phyloP scores from a whole-genome alignment of 2,113 vertebrate species.

The Empidonax alnorum region DNA sequence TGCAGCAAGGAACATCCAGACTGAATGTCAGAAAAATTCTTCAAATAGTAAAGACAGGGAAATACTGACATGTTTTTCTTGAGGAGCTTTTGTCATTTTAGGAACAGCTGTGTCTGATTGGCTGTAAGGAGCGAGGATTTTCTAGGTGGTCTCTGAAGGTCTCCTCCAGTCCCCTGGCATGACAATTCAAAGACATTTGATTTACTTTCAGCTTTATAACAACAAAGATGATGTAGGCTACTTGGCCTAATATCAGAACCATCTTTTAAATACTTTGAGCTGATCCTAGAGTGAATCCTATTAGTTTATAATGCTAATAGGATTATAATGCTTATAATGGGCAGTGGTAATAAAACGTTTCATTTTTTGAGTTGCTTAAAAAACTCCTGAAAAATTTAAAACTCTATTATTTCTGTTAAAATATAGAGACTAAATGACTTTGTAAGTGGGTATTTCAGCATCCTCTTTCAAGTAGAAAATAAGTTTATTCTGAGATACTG shows the following conservation, averaged over 20 bases:
- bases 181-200: not conserved
- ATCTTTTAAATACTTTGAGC: not conserved
- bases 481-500: constrained; percentile 15
- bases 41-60: not conserved
- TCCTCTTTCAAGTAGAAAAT: not conserved
- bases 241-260: not conserved
- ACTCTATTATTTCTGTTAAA: not conserved
- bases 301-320: not conserved
- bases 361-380: not conserved
- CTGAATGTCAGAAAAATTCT: not conserved
- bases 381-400: not conserved
- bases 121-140: not conserved
- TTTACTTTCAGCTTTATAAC: not conserved
- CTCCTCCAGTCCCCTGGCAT: not conserved
- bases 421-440: not conserved
- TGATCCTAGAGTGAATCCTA: not conserved
- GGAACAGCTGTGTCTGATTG: not conserved
- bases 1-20: not conserved
- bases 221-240: not conserved
- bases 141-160: not conserved
- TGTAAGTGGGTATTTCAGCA: not conserved
- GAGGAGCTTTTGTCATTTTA: not conserved
- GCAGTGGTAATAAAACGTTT: not conserved
- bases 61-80: not conserved
- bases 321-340: too few species aligned